phyloP scores from a whole-genome alignment of 2,797 vertebrate genomes.

The Lacerta viridis region DNA sequence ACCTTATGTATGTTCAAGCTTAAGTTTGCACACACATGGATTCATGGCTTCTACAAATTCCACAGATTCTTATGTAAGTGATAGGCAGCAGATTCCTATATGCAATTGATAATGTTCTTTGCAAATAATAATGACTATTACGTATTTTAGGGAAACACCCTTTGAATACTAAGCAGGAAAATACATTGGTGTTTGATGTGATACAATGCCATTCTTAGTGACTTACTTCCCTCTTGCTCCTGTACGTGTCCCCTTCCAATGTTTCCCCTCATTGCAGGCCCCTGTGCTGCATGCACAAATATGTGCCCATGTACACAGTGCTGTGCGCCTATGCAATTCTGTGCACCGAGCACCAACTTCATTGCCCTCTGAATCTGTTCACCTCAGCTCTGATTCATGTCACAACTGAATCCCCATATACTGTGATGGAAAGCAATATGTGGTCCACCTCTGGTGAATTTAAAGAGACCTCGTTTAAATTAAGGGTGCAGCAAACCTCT shows the following conservation, averaged over 20 bases:
- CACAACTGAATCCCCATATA: neutral
- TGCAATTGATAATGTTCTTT: neutral
- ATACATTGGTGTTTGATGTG: neutral
- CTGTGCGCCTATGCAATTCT: neutral
- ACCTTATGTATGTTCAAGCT: neutral
- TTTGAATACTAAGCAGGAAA: neutral
- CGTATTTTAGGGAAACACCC: neutral
- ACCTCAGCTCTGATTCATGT: neutral
- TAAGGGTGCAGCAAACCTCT: conserved; percentile 84
- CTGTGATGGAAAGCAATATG: neutral
- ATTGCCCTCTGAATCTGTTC: neutral
- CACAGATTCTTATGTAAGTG: neutral
- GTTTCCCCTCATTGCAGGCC: neutral
- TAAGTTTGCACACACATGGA: neutral
- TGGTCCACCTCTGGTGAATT: neutral
- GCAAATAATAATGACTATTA: neutral
- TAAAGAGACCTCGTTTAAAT: neutral
- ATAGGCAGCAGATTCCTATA: neutral
- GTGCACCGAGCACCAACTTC: too few species aligned
- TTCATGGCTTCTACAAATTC: neutral
- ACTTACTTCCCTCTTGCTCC: neutral
- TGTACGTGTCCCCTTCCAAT: neutral
- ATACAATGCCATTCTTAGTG: neutral
- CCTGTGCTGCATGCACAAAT: neutral
- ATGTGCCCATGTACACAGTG: neutral